Conservation (phyloP, 2,113 vertebrate species). For the Lophochroa leadbeateri region DNA sequence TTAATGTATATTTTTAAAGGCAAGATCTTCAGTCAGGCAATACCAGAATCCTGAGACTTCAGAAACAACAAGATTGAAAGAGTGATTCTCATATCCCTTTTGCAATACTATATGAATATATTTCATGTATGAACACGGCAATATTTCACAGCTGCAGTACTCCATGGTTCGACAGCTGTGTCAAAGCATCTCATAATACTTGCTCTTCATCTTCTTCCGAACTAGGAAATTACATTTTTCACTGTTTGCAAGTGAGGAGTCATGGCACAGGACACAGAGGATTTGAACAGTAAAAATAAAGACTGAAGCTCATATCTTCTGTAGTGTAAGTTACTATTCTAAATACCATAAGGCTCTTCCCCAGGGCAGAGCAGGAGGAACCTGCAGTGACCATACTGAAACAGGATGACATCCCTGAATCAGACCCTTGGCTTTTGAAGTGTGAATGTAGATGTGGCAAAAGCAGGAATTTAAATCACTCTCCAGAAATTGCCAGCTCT, state of each 20-base stretch:
- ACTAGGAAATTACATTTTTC: neutral
- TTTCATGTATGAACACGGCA: neutral
- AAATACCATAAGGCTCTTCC: neutral
- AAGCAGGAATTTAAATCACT: neutral
- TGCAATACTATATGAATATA: neutral
- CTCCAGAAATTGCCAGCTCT: neutral
- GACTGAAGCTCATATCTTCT: neutral
- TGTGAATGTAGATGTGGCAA: neutral
- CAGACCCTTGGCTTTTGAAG: neutral
- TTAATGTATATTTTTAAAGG: neutral
- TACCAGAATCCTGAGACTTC: neutral
- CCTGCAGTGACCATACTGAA: neutral
- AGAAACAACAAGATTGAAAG: neutral
- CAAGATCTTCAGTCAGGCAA: neutral
- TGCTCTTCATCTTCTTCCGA: neutral
- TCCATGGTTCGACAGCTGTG: neutral
- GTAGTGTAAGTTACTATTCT: neutral
- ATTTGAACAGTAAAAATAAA: neutral
- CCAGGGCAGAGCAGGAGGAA: neutral
- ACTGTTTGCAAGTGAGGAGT: neutral
- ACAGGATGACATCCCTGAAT: neutral
- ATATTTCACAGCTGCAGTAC: neutral
- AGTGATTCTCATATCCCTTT: neutral
- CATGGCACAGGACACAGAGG: neutral
- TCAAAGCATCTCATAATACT: neutral